phyloP scores from a whole-genome alignment of 2,888 invertebrate genomes.

The Brachyptera risi region DNA sequence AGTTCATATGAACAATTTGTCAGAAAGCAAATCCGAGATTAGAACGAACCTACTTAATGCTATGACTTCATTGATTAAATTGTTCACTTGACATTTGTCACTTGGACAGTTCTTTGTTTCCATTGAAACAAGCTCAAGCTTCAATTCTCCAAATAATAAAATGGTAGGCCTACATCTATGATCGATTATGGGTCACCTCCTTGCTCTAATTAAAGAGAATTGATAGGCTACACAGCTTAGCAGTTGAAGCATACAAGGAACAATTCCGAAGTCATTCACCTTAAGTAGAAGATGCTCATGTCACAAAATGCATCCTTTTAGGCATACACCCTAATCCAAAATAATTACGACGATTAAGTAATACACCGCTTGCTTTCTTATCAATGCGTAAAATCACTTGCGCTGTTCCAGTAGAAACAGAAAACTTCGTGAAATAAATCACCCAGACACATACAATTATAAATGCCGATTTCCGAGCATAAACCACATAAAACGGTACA shows the following conservation, averaged over 20 bases:
- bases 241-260: neutral
- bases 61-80: too few species aligned
- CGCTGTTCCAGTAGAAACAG: neutral
- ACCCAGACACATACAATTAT: conserved; percentile 2
- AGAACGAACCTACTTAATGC: too few species aligned
- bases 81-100: neutral
- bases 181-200: too few species aligned
- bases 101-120: neutral
- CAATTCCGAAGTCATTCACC: conserved; percentile 20
- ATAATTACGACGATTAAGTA: neutral
- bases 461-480: conserved; percentile 3
- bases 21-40: too few species aligned
- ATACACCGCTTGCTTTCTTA: neutral
- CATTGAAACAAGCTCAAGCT: too few species aligned
- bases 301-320: conserved; percentile 2
- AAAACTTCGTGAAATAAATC: too few species aligned
- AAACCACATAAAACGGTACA: conserved; percentile 9
- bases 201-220: neutral
- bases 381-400: neutral
- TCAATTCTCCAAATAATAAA: too few species aligned
- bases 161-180: too few species aligned
- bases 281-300: conserved; percentile 2
- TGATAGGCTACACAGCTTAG: neutral
- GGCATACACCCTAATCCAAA: conserved; percentile 18
- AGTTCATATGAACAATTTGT: too few species aligned